Base-by-base conservation (phyloP, 2,113 vertebrate genomes). In the Phylloscopus trochilus region DNA sequence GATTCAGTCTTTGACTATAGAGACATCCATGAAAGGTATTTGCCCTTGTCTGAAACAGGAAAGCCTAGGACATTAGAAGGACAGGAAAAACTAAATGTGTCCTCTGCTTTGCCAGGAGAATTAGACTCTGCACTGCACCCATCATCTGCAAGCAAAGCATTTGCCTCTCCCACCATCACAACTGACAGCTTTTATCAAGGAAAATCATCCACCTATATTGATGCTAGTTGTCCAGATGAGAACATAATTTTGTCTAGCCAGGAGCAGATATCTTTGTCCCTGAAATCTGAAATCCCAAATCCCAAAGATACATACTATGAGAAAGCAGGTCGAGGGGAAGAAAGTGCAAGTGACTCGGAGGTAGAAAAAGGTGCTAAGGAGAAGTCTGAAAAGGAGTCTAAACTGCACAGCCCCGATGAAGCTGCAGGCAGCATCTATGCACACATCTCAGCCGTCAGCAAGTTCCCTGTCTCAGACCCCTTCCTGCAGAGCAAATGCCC, bases 341-440 rank as follows among this genome's bases (percentile, higher is more conserved):
- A 98, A 31, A 97, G 93, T 41, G 74, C 58, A 12, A 99, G 98
- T 76, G 98, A 99, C 96, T 99, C 97, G 10, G 98, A 99, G 73
- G 76, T 98, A 74, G 99, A 99, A 77, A 99, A 99, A 97, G 99
- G 99, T 4, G 98, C 98, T 89, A 98, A 98, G 96, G 99, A 99
- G 76, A 98, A 97, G 92, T 98, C 98, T 16, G 99, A 99, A 75
- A 99, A 99, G 94, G 98, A 98, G 63, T 90, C 94, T 15, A 98
- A 97, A 41, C 89, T 96, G 43, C 97, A 98, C 43, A 98, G 97
- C 66, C 89, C 96, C 2, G 19, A 43, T 3, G 70, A 44, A 60
- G 83, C 85, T 49, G 30, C 82, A 13, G 82, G 81, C 14, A 22
- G 63, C 0, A 4, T 28, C 66, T 95, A 52, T 12, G 64, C 91